Base-by-base conservation (phyloP, 1,140 invertebrate genomes). In the Elysia chlorotica region DNA sequence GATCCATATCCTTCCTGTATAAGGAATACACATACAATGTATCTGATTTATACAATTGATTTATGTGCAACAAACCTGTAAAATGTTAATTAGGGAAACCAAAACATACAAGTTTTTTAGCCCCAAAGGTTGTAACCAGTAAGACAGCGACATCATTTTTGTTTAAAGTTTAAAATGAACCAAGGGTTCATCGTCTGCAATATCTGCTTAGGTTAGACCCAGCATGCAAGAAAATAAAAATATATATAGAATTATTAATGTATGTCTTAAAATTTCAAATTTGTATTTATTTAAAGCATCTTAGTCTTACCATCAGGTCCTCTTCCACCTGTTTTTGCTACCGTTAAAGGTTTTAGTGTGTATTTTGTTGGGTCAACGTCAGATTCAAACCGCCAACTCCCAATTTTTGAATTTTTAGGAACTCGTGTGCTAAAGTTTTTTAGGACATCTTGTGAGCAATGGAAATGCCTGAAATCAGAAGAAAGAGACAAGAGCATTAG, bases 241-340 rank as follows among this genome's bases (percentile, higher is more conserved):
- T 25, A 41, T 28, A 63, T 53, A 30, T 53, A 31, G 31, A 21
- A 57, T 30, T 23, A 19, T 36, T 17, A 28, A 31, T 19, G 23
- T 36, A 2, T 30, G 21, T 6, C n/a, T 19, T 37, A 2, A 71
- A 66, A 62, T 21, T 30, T 33, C 21, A 57, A 61, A 28, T 31
- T 36, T 31, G n/a, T 6, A 23, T 21, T 23, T 14, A 33, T n/a
- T 5, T 31, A 56, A 31, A 23, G 6, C 69, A 0, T 1, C 14
- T 37, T 35, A 69, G 21, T 28, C 65, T 80, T 78, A 84, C 83
- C 83, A 80, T 82, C 78, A 53, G 76, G 76, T 21, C 79, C 83
- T 68, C 83, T 68, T 21, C 83, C 83, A 38, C 83, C 83, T 62
- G 82, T 80, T 73, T 79, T 82, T 25, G 75, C 74, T 35, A 78